These are phyloP conservation scores for Uropetala carovei DNA, from an alignment of 2,888 invertebrate genomes.

Conservation along the genomic window DNA sequence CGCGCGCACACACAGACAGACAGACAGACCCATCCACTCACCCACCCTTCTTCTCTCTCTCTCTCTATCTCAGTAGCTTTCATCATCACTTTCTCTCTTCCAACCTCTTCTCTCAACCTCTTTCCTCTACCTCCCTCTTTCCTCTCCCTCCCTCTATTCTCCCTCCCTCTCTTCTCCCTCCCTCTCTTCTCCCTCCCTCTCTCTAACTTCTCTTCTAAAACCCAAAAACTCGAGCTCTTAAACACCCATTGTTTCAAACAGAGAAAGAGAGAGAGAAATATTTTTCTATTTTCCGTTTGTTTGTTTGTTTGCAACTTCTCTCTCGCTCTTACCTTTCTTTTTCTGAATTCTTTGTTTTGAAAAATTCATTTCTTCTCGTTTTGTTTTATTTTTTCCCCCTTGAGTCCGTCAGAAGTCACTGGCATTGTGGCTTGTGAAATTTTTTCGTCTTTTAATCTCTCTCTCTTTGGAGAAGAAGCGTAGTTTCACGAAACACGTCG, in stretches of 20 bases:
- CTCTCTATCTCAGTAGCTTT: neutral
- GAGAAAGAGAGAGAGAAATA: neutral
- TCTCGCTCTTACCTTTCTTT: neutral
- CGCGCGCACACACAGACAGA: neutral
- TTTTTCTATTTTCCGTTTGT: neutral
- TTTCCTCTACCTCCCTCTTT: neutral
- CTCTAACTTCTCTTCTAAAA: neutral
- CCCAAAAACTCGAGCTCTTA: conserved; percentile 2
- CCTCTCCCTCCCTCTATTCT: neutral
- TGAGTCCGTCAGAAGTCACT: neutral
- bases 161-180: neutral
- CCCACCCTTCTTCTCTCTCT: neutral
- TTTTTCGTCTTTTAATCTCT: neutral
- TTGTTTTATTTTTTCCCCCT: no score
- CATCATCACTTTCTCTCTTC: neutral
- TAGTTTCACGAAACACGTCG: neutral
- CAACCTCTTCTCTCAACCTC: neutral
- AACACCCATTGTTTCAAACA: conserved; percentile 18
- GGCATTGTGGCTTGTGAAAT: neutral
- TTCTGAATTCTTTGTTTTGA: neutral
- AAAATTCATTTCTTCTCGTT: neutral
- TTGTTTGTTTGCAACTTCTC: neutral
- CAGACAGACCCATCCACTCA: neutral
- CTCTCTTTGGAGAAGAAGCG: neutral
- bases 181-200: neutral